phyloP scores from a whole-genome alignment of 53 echinoderm and acorn worm species.

The Stichopus horrens region DNA sequence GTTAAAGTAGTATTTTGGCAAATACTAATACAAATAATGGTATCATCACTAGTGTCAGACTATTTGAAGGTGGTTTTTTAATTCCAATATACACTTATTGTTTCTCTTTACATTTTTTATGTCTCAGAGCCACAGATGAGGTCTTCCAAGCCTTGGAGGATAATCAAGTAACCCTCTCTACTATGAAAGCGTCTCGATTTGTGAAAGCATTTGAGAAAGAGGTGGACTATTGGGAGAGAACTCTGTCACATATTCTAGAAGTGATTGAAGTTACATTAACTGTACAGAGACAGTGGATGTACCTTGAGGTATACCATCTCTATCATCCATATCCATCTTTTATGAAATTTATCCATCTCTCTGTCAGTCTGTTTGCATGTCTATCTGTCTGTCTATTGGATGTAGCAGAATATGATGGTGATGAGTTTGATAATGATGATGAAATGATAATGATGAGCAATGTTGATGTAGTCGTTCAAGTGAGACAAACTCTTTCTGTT shows the following conservation, averaged over 20 bases:
- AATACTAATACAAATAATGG: no score
- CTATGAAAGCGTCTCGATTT: slow-evolving; percentile 97
- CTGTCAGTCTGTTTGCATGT: no score
- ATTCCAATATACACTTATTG: not conserved
- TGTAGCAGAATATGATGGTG: no score
- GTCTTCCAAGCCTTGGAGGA: slow-evolving; percentile 92
- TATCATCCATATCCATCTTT: not conserved
- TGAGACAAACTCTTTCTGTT: not conserved
- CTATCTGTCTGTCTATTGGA: no score
- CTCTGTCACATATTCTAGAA: slow-evolving; percentile 94
- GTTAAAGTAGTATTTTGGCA: no score
- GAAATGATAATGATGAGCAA: no score
- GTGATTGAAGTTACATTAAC: slow-evolving; percentile 95
- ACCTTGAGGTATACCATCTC: slow-evolving; percentile 69
- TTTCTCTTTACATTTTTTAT: not conserved
- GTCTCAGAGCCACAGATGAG: slow-evolving; percentile 85
- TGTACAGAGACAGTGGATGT: slow-evolving; percentile 97
- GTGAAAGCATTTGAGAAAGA: slow-evolving; percentile 99
- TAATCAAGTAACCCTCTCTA: slow-evolving; percentile 91
- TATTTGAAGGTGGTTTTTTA: not conserved
- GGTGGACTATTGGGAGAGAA: slow-evolving; percentile 97
- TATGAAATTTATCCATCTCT: no score
- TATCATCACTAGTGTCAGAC: not conserved
- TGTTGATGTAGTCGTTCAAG: no score
- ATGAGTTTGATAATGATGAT: no score